These are phyloP conservation scores for Nomada ferruginata DNA, from an alignment of 2,888 invertebrate species.

Conservation along the genomic window DNA sequence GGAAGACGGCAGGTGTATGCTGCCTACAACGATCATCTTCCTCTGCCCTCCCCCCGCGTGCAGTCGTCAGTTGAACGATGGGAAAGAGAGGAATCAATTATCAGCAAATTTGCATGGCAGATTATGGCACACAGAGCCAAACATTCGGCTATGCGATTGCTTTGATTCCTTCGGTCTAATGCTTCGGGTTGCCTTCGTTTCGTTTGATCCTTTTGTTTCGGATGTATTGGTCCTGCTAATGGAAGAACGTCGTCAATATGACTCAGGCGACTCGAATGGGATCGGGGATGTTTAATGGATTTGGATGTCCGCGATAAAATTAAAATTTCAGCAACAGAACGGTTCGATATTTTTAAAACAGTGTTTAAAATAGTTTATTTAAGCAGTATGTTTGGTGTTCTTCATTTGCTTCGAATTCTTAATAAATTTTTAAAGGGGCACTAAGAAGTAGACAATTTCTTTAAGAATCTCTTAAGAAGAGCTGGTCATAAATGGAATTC, in stretches of 20 bases:
- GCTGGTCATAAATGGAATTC: not conserved
- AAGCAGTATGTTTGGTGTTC: too few relatives aligned
- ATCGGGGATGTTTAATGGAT: not conserved
- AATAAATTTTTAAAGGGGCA: too few relatives aligned
- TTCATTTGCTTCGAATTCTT: too few relatives aligned
- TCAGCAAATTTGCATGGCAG: conserved; percentile 29
- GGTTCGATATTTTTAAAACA: too few relatives aligned
- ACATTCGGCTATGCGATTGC: conserved; percentile 14
- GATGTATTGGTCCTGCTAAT: not conserved
- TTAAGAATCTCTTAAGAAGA: not conserved
- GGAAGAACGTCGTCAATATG: not conserved
- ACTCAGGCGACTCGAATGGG: not conserved
- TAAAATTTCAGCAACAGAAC: too few relatives aligned
- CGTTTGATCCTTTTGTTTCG: not conserved
- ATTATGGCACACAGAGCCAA: not conserved
- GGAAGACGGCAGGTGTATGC: conserved; percentile 71
- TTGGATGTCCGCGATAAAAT: too few relatives aligned
- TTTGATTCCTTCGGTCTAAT: not conserved
- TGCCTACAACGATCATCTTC: conserved; percentile 52
- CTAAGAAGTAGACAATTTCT: not conserved
- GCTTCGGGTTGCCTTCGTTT: not conserved
- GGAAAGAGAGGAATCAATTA: conserved; percentile 49
- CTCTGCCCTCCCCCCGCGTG: conserved; percentile 22
- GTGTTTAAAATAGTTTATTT: too few relatives aligned
- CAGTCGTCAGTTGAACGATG: not conserved